Evolutionary conservation across 2,113 vertebrate species (phyloP).

Genomic region (Sus scrofa): T2T-Sscrofa CM000823.6:60274501-60275000

Average conservation of each 20-base stretch:
- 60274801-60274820: neutral
- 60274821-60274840: neutral
- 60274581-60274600: constrained; percentile 95
- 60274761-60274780: constrained; percentile 85
- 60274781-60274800: neutral
- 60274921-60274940: neutral
- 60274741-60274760: constrained; percentile 89
- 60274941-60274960: neutral
- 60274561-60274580: constrained; percentile 41
- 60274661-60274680: constrained; percentile 89
- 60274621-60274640: constrained; percentile 88
- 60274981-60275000: neutral
- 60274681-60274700: constrained; percentile 91
- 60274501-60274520: constrained; percentile 24
- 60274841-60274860: neutral
- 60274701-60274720: constrained; percentile 89
- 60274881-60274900: neutral
- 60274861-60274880: neutral
- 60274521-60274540: neutral
- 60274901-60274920: neutral
- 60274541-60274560: neutral
- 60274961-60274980: neutral
- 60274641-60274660: constrained; percentile 91
- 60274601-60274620: constrained; percentile 91
- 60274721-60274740: constrained; percentile 90